Base-by-base conservation (phyloP, 2,797 vertebrate genomes). In the Nannoperca obscura region DNA sequence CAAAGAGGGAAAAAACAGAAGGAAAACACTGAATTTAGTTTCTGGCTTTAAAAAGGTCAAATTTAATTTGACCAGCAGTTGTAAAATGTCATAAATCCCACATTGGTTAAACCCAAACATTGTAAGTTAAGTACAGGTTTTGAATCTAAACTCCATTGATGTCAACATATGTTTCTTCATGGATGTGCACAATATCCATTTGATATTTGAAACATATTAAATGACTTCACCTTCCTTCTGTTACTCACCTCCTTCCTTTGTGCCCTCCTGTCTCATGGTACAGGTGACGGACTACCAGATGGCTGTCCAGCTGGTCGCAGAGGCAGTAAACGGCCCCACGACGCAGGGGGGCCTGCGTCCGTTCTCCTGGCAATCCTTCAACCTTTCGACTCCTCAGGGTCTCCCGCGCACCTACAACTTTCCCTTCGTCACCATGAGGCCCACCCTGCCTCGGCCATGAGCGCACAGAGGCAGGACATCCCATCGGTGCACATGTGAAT, bases 241-340 rank as follows among this genome's bases (percentile, higher is more conserved):
- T 70, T 38, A 20, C 36, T 80, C 38, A 13, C 38, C 5, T 40
- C 22, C 8, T 30, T 47, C 24, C 15, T 67, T 36, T 11, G 24
- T 50, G 66, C 49, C 32, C 24, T 61, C 58, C 22, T 76, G 52
- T 72, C 19, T 69, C 46, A 20, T 15, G 54, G 17, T 58, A 0
- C 87, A 98, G 97, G 96, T 98, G 83, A 94, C 97, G 0, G 96
- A 97, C 78, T 93, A 96, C 88, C 91, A 91, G 65, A 95, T 97
- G 91, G 97, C 96, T 3, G 88, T 92, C 7, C 88, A 91, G 3
- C 96, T 96, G 87, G 92, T 80, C 0, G 93, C 96, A 1, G 89
- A 96, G 2, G 96, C 96, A 24, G 93, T 98, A 62, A 98, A 94
- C 0, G 96, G 96, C 2, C 97, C 97, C 60, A 96, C 97, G 0